Evolutionary conservation across 1,140 invertebrate genomes (phyloP).

Genomic region (Drosophila simulans): DNA sequence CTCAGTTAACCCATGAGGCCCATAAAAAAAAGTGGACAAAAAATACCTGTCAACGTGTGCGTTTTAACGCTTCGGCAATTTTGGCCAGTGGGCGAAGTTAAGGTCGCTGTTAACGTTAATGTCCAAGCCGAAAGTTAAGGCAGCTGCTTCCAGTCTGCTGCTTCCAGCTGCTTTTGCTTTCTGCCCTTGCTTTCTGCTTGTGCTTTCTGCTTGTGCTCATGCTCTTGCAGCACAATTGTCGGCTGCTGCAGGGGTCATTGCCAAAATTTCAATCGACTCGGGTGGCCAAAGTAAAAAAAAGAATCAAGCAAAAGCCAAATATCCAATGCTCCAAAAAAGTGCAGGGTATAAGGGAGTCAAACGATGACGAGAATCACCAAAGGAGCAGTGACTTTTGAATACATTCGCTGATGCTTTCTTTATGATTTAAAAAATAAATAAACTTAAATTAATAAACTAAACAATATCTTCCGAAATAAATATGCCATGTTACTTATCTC

Average conservation of each 20-base stretch:
- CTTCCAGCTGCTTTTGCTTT: constrained; percentile 46
- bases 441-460: too few species aligned
- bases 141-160: constrained; percentile 55
- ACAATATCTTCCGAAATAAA: too few species aligned
- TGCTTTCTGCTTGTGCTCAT: background rate
- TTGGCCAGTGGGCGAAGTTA: constrained; percentile 35
- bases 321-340: constrained; percentile 7
- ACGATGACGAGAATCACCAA: background rate
- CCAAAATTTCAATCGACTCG: constrained; percentile 68
- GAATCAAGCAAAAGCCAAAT: constrained; percentile 1
- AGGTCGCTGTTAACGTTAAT: constrained; percentile 32
- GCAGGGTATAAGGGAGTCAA: background rate
- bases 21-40: constrained; percentile 21
- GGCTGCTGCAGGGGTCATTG: constrained; percentile 65
- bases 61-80: constrained; percentile 72
- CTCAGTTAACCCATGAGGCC: constrained; percentile 27
- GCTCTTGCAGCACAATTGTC: constrained; percentile 12
- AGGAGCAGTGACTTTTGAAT: background rate
- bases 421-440: too few species aligned
- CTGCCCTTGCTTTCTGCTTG: background rate
- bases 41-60: constrained; percentile 72
- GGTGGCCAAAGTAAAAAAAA: constrained; percentile 55
- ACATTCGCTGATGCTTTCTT: background rate
- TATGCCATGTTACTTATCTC: too few species aligned
- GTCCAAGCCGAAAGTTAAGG: constrained; percentile 30